phyloP scores from a whole-genome alignment of 2,797 vertebrate species.

The Helarctos malayanus region DNA sequence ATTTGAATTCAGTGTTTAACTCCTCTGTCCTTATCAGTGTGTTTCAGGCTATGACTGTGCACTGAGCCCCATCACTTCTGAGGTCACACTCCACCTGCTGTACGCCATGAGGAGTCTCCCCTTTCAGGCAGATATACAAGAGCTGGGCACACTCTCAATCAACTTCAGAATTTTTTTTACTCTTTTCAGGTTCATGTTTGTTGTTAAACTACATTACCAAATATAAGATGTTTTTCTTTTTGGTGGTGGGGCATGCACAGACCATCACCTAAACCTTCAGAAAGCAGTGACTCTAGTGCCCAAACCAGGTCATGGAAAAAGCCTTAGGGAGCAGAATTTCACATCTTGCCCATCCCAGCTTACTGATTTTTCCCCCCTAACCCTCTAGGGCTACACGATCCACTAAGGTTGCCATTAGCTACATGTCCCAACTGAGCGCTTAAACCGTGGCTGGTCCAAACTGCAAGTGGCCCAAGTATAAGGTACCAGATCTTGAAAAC shows the following conservation, averaged over 20 bases:
- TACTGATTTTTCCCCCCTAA: not conserved
- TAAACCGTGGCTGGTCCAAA: not conserved
- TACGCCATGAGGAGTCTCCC: not conserved
- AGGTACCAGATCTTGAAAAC: constrained; percentile 49
- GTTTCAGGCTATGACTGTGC: not conserved
- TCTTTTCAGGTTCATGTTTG: not conserved
- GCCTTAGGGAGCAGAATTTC: not conserved
- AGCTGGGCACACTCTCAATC: not conserved
- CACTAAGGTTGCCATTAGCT: not conserved
- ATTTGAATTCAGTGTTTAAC: not conserved
- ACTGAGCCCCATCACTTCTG: not conserved
- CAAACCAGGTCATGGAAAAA: not conserved
- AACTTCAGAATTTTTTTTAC: not conserved
- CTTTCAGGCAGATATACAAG: not conserved
- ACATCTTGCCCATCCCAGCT: not conserved
- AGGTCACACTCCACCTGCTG: not conserved
- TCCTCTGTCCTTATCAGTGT: not conserved
- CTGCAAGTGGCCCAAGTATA: accelerated
- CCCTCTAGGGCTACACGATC: not conserved
- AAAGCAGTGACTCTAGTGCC: not conserved
- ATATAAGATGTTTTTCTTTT: not conserved
- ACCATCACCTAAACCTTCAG: not conserved
- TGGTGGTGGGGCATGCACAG: not conserved
- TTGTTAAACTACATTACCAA: not conserved
- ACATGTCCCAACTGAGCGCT: not conserved